Conservation (phyloP, 2,113 vertebrate genomes). For the Turdus rufiventris region DNA sequence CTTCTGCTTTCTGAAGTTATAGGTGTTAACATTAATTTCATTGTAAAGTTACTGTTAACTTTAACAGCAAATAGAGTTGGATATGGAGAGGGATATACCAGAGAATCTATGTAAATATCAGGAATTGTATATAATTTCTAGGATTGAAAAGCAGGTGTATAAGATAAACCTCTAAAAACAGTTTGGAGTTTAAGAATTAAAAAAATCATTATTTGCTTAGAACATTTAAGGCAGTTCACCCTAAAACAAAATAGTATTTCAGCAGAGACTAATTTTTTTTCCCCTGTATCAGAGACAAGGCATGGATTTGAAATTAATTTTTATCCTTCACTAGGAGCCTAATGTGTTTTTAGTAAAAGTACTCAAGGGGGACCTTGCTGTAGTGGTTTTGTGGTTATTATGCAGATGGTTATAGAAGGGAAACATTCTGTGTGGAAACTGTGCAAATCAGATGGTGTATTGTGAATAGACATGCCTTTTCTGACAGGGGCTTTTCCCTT, state of each 20-base stretch:
- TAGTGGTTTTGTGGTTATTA: not conserved
- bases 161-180: not conserved
- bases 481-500: not conserved
- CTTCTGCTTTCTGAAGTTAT: not conserved
- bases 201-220: not conserved
- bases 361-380: not conserved
- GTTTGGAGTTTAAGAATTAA: not conserved
- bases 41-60: not conserved
- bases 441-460: not conserved
- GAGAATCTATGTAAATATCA: not conserved
- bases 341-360: not conserved
- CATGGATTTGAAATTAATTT: not conserved
- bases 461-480: not conserved
- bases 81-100: not conserved
- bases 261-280: not conserved
- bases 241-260: not conserved
- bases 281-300: not conserved
- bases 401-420: not conserved
- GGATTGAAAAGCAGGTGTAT: not conserved
- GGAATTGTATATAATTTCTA: not conserved
- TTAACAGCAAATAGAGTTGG: not conserved
- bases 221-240: not conserved
- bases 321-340: not conserved
- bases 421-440: not conserved
- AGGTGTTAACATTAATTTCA: not conserved